Evolutionary conservation across 2,113 vertebrate species (phyloP), one percentile per base, ranked within the genome.

Genomic region (Corythaeola cristata): DNA sequence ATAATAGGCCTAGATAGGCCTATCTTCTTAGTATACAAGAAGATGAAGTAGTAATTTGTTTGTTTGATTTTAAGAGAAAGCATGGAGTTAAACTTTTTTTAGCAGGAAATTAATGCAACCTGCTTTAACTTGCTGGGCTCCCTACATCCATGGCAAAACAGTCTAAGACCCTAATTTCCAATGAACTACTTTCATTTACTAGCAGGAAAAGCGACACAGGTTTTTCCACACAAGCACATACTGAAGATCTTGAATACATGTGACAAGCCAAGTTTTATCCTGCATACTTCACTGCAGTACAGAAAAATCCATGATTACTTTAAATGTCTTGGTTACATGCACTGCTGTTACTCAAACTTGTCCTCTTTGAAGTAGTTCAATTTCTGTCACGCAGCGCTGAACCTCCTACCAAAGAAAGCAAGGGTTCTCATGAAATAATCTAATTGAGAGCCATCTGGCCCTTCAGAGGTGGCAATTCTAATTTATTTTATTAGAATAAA

Each of bases 401-500:
- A n/a, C 33, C 33, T 71, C 56, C 41, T 71, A 69, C 32, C 6
- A 32, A 92, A 89, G 56, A 82, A 95, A 95, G 60, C 55, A 95
- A 88, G 22, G 19, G 37, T 71, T 77, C 50, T 81, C 59, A 77
- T 71, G 56, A 91, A 90, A 86, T 74, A 71, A 93, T 45, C 27
- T 75, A 88, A 93, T 56, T 91, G 60, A 94, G 69, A 84, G 64
- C 44, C 94, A 95, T 78, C 73, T 94, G 91, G 76, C 35, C 33
- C 86, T 78, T 96, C 68, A 78, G 62, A 95, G 69, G 91, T 91
- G 87, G 86, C 18, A 78, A 49, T 72, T 45, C 39, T 67, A 71
- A 90, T 93, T 92, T 92, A 75, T 93, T 94, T 94, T 63, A 82
- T 75, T 88, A 55, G 64, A 81, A 68, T 60, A 81, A 92, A 74